These are phyloP conservation scores for Rhinichthys klamathensis DNA, from an alignment of 2,113 vertebrate species.

Conservation along the genomic window DNA sequence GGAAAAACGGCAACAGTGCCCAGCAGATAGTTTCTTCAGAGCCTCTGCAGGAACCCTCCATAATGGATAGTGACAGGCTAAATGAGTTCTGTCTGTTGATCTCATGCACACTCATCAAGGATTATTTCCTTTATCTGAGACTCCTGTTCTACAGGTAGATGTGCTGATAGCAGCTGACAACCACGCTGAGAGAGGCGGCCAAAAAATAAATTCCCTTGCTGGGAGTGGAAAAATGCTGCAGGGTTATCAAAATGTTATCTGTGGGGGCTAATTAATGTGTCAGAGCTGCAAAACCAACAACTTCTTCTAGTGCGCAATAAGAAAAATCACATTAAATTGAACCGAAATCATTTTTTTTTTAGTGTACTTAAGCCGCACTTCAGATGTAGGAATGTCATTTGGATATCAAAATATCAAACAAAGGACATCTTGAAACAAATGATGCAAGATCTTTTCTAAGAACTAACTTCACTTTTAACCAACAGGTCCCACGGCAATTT, in stretches of 20 bases:
- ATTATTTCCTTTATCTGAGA: conserved; percentile 64
- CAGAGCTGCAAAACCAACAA: background rate
- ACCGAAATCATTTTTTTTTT: background rate
- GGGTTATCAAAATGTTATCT: conserved; percentile 20
- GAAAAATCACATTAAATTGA: background rate
- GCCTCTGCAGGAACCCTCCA: conserved; percentile 9
- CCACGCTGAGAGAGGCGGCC: conserved; percentile 53
- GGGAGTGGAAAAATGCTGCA: conserved; percentile 25
- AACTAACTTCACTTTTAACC: background rate
- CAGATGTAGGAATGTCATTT: background rate
- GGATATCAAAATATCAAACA: background rate
- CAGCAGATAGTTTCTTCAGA: conserved; percentile 10
- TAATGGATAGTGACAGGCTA: conserved; percentile 68
- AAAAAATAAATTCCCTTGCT: conserved; percentile 38
- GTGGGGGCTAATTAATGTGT: conserved; percentile 4
- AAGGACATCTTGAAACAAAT: background rate
- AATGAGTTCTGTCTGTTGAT: conserved; percentile 65
- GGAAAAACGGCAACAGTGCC: background rate
- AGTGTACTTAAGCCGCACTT: background rate
- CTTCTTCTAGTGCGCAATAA: background rate
- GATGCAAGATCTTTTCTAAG: background rate
- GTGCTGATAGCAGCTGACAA: conserved; percentile 48
- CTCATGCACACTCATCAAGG: conserved; percentile 67
- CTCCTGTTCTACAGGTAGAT: conserved; percentile 57
- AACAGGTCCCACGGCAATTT: background rate